Percentiles rank a stretch among this genome's conserved stretches.
Evolutionary conservation across 2,113 vertebrate species (phyloP).

Genomic region (Xiphias gladius): DNA sequence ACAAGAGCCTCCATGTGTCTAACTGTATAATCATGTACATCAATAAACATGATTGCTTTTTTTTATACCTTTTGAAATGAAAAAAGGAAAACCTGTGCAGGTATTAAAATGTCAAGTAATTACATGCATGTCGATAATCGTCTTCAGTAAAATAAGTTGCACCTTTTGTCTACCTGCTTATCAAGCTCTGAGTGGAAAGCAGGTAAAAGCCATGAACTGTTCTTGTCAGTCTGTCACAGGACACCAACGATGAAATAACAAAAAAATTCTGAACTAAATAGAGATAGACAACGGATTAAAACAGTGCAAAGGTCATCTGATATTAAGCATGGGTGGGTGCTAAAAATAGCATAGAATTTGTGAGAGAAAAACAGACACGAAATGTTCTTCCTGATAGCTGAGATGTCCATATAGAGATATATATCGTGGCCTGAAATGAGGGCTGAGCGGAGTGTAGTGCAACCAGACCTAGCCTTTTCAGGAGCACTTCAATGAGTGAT

Average conservation of each 20-base stretch:
- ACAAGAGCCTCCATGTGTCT: neutral
- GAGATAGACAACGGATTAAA: neutral
- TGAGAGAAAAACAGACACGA: constrained; percentile 11
- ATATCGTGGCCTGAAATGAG: constrained; percentile 7
- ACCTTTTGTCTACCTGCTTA: neutral
- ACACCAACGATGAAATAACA: neutral
- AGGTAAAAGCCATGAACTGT: neutral
- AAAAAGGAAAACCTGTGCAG: neutral
- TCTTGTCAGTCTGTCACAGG: neutral
- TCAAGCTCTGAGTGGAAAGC: neutral
- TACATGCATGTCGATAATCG: neutral
- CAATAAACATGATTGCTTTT: neutral
- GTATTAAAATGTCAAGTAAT: neutral
- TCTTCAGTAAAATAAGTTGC: neutral
- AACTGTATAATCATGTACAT: neutral
- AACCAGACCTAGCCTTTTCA: constrained; percentile 56
- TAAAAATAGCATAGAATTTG: constrained; percentile 33
- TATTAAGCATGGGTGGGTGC: neutral
- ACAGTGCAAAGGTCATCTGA: neutral
- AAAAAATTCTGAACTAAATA: neutral
- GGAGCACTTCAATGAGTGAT: constrained; percentile 46
- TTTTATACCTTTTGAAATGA: neutral
- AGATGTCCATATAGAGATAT: constrained; percentile 24
- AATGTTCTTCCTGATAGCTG: constrained; percentile 42
- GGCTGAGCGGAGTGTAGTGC: constrained; percentile 17